Base-by-base conservation (phyloP, 2,888 invertebrate genomes). In the Phengaris alcon region DNA sequence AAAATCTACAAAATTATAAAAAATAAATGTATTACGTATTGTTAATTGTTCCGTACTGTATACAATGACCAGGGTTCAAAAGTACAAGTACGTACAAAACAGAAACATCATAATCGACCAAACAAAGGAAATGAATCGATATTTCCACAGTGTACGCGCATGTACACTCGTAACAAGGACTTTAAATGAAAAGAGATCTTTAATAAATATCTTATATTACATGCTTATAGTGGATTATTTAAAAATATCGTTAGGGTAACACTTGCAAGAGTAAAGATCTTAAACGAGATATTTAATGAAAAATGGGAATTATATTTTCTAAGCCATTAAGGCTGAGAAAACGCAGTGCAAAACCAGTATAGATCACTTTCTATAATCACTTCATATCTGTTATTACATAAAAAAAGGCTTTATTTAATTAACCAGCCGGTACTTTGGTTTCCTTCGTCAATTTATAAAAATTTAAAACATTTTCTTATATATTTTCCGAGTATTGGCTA, bases 41-140 rank as follows among this genome's bases (percentile, higher is more conserved):
- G 64, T 64, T 44, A 44, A 64, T 64, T 64, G 12, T 35, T 64
- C 64, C 35, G 64, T 64, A 44, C 13, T 44, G 13, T 35, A 64
- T 64, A 64, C 64, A 64, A 64, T 44, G 64, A 44, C 64, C 35
- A 64, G 64, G 10, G 64, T 64, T 64, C 64, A 64, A 64, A 44
- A 64, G 64, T 64, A 64, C 64, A 64, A 64, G 35, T 35, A 64
- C 35, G 64, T 64, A 22, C 64, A 10, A 52, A 64, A 35, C 44
- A 22, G 35, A 10, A 52, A 64, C 64, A 64, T 64, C 35, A 64
- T 64, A 64, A 35, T 64, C 59, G 7, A 35, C 9, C 35, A 35
- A 64, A 64, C 64, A 64, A 64, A 64, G 64, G 64, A 64, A 64
- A 64, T 44, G 35, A 52, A 35, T 64, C 64, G 12, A 44, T 64